These are phyloP conservation scores for Cyclophora albipunctata DNA, from an alignment of 2,888 invertebrate species.

Conservation along the genomic window DNA sequence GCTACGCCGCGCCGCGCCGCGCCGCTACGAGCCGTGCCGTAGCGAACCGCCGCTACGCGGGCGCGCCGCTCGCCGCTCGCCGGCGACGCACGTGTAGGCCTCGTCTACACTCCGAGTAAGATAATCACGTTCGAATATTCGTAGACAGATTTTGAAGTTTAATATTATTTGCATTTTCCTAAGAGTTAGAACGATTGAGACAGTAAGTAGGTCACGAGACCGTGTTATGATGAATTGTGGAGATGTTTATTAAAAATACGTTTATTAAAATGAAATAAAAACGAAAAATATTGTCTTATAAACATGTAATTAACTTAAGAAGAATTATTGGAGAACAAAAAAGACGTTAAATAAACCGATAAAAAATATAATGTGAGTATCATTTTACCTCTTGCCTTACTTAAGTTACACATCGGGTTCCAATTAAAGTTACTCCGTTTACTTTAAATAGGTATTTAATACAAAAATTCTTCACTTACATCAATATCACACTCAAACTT, in stretches of 20 bases:
- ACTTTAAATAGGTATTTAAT: constrained; percentile 63
- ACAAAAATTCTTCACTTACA: constrained; percentile 65
- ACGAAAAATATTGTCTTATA: constrained; percentile 74
- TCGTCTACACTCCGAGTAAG: constrained; percentile 64
- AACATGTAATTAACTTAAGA: constrained; percentile 75
- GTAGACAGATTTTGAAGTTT: constrained; percentile 71
- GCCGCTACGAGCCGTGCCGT: constrained; percentile 11
- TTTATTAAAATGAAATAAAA: constrained; percentile 74
- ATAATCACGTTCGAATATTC: constrained; percentile 69
- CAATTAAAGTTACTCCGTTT: too few relatives aligned
- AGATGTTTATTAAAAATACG: constrained; percentile 74
- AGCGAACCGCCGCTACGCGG: constrained; percentile 1
- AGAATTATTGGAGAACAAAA: constrained; percentile 73
- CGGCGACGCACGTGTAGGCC: constrained; percentile 44
- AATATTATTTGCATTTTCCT: constrained; percentile 74
- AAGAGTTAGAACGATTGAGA: constrained; percentile 73
- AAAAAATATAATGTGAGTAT: constrained; percentile 62
- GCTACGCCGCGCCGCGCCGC: constrained; percentile 13
- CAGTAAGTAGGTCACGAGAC: constrained; percentile 73
- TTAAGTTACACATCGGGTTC: too few relatives aligned
- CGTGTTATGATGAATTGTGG: constrained; percentile 73
- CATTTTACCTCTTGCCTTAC: constrained; percentile 29
- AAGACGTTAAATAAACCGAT: constrained; percentile 75
- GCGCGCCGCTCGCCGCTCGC: constrained; percentile 22
- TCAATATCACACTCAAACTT: constrained; percentile 75